These are phyloP conservation scores for Ophonus ardosiacus DNA, from an alignment of 2,888 invertebrate species.

Conservation along the genomic window DNA sequence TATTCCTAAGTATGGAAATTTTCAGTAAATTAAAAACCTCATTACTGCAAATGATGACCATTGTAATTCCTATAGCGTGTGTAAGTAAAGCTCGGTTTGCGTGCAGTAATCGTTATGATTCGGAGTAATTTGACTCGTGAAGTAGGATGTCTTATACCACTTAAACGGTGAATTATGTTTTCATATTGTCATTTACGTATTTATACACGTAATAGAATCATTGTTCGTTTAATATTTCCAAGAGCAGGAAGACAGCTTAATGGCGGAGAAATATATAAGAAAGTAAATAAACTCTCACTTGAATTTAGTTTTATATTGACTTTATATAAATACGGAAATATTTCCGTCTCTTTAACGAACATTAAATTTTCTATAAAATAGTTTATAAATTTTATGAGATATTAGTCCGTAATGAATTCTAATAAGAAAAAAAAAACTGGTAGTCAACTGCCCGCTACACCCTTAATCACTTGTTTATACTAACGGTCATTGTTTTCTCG, in stretches of 20 bases:
- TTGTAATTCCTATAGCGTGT: background rate
- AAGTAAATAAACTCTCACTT: background rate
- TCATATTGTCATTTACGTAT: background rate
- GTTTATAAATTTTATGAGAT: too few relatives aligned
- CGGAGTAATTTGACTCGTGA: background rate
- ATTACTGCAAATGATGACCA: background rate
- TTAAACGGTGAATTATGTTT: background rate
- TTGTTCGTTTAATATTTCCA: background rate
- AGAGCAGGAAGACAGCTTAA: background rate
- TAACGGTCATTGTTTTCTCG: too few relatives aligned
- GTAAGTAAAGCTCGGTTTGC: background rate
- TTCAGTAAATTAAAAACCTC: background rate
- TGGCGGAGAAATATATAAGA: background rate
- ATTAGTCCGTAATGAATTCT: too few relatives aligned
- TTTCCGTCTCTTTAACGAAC: background rate
- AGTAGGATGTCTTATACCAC: background rate
- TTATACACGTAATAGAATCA: background rate
- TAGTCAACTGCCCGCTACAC: too few relatives aligned
- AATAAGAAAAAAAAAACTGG: too few relatives aligned
- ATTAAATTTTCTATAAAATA: background rate
- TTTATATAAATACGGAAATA: background rate
- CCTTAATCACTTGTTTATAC: too few relatives aligned
- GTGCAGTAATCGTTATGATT: background rate
- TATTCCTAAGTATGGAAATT: background rate
- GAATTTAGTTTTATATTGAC: background rate